Conservation (phyloP, 2,797 vertebrate species). For the Capromys pilorides region DNA sequence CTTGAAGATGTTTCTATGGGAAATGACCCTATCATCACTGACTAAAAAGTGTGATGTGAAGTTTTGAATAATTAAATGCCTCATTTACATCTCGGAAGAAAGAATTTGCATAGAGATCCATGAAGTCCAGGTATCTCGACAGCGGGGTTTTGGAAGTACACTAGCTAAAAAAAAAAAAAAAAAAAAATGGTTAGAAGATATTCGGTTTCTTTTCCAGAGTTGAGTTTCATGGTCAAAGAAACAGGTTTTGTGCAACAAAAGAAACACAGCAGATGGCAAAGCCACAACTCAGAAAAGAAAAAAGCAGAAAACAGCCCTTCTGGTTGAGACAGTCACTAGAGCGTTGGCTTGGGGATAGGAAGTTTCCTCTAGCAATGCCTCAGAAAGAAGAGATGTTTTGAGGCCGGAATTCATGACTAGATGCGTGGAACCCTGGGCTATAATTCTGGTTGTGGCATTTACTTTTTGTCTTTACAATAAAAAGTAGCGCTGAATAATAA, state of each 20-base stretch:
- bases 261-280: slow-evolving; percentile 77
- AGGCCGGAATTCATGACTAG: slow-evolving; percentile 65
- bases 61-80: background rate
- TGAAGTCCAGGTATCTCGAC: slow-evolving; percentile 12
- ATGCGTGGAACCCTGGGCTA: slow-evolving; percentile 36
- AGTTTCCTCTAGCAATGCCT: slow-evolving; percentile 62
- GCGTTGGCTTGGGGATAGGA: slow-evolving; percentile 59
- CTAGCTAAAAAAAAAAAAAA: slow-evolving; percentile 1
- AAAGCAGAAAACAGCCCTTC: slow-evolving; percentile 61
- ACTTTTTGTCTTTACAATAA: slow-evolving; percentile 62
- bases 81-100: slow-evolving; percentile 16
- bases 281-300: slow-evolving; percentile 71
- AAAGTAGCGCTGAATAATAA: slow-evolving; percentile 70
- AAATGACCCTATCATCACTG: background rate
- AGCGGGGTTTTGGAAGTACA: background rate
- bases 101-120: background rate
- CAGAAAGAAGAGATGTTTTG: slow-evolving; percentile 64
- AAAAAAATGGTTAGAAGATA: slow-evolving; percentile 16
- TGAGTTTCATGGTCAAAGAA: slow-evolving; percentile 70
- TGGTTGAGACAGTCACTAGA: slow-evolving; percentile 66
- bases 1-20: background rate
- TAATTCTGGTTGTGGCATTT: slow-evolving; percentile 60
- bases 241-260: slow-evolving; percentile 67
- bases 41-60: background rate
- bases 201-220: slow-evolving; percentile 56